Conservation (phyloP, 2,113 vertebrate genomes). For the Narcine bancroftii region DNA sequence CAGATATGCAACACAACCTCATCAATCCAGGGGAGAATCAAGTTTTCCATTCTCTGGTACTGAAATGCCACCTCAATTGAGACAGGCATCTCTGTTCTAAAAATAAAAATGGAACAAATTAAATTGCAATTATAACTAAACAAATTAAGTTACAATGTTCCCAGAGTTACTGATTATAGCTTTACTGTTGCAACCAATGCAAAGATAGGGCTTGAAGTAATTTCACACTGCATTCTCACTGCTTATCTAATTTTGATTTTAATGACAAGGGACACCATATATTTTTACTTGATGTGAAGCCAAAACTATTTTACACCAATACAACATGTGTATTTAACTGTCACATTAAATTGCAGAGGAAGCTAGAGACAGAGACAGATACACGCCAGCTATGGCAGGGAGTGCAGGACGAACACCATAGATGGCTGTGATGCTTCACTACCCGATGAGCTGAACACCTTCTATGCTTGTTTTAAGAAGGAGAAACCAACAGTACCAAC, state of each 20-base stretch:
- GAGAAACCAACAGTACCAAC: too few relatives aligned
- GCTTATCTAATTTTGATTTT: background rate
- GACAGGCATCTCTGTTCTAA: background rate
- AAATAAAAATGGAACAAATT: background rate
- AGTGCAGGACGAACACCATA: too few relatives aligned
- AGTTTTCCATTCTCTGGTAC: background rate
- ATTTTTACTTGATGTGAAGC: background rate
- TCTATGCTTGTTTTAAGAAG: too few relatives aligned
- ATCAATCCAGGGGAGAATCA: background rate
- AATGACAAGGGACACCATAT: background rate
- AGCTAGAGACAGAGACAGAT: too few relatives aligned
- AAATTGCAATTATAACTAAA: background rate
- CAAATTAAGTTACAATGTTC: background rate
- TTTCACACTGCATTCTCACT: background rate
- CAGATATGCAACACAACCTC: background rate
- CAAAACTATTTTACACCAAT: background rate
- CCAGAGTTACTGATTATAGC: background rate
- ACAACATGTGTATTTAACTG: too few relatives aligned
- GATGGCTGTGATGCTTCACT: too few relatives aligned
- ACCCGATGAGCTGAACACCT: too few relatives aligned
- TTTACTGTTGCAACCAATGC: background rate
- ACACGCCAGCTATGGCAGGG: too few relatives aligned
- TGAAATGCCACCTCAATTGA: slow-evolving; percentile 12
- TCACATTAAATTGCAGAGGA: too few relatives aligned
- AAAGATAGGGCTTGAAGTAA: background rate